Evolutionary conservation across 2,113 vertebrate genomes (phyloP).

Genomic region (Ciconia maguari): DNA sequence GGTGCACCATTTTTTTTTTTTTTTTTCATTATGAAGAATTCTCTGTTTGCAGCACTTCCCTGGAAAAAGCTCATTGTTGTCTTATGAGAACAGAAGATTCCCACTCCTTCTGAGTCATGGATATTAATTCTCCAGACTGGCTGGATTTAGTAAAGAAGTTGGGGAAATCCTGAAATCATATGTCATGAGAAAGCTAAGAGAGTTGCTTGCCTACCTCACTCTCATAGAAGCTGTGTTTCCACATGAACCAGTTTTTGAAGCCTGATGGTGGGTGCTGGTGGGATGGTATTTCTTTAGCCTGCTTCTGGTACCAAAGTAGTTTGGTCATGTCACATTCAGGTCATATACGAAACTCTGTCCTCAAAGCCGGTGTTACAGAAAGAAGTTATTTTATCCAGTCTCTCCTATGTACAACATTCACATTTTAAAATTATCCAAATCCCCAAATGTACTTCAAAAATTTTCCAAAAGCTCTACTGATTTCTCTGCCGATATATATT

Average conservation of each 20-base stretch:
- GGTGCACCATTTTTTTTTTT: fast-evolving
- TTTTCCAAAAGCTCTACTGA: background rate
- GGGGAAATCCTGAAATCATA: background rate
- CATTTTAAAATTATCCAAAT: background rate
- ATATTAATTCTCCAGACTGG: background rate
- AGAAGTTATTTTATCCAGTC: background rate
- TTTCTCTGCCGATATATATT: background rate
- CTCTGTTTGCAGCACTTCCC: background rate
- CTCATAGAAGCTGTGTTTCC: background rate
- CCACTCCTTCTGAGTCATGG: background rate
- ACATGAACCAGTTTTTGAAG: background rate
- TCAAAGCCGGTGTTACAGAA: background rate
- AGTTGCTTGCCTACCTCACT: background rate
- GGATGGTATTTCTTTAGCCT: background rate
- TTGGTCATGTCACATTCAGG: background rate
- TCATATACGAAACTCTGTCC: background rate
- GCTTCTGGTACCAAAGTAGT: background rate
- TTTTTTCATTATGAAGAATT: fast-evolving
- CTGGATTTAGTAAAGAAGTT: background rate
- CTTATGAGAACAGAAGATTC: background rate
- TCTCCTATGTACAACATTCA: background rate
- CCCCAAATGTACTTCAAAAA: background rate
- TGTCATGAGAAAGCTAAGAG: background rate
- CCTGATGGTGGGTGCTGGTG: background rate
- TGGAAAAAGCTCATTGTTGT: background rate